Base-by-base conservation (phyloP, 2,797 vertebrate genomes). In the Falco naumanni region DNA sequence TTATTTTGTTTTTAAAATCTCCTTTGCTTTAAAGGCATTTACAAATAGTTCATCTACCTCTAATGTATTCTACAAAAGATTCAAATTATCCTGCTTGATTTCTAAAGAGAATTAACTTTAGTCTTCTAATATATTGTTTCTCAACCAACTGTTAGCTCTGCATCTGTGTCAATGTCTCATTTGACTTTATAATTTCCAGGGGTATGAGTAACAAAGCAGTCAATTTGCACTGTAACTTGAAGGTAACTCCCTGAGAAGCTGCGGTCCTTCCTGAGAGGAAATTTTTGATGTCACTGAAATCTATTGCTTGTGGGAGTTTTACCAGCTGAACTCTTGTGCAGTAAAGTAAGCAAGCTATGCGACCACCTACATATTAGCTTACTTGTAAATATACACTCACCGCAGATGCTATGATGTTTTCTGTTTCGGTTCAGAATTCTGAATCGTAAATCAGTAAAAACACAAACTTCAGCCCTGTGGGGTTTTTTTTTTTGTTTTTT, bases 121-220 rank as follows among this genome's bases (percentile, higher is more conserved):
- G n/a, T 92, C 57, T 94, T 94, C 59, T 94, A 70, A 87, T 70
- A 68, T 43, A 85, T 83, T 90, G 61, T 96, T 90, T 95, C 71
- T 88, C 16, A 1, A 94, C 79, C 78, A 77, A 90, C 77, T 87
- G 22, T 82, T 95, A 90, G 80, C 63, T 96, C 78, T 95, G 33
- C 54, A 69, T 96, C 72, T 96, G 47, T 95, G 75, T 68, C 77
- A 95, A 29, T 90, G 93, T 96, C 41, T 87, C 28, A 6, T 94
- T 89, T 94, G 82, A 96, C 76, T 89, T 94, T 53, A 85, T 90
- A 83, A 93, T 95, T 96, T 92, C 80, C 53, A 82, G 48, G 48
- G 41, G 53, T 81, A 77, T 75, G 68, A 95, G 33, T 80, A 92
- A 74, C 51, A 6, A 95, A 90, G 29, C 43, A 78, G 41, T 79